A percentile compares a stretch with the other conserved stretches of the same genome.
Evolutionary conservation across 2,888 invertebrate genomes (phyloP).

Genomic region (Agapostemon virescens): DNA sequence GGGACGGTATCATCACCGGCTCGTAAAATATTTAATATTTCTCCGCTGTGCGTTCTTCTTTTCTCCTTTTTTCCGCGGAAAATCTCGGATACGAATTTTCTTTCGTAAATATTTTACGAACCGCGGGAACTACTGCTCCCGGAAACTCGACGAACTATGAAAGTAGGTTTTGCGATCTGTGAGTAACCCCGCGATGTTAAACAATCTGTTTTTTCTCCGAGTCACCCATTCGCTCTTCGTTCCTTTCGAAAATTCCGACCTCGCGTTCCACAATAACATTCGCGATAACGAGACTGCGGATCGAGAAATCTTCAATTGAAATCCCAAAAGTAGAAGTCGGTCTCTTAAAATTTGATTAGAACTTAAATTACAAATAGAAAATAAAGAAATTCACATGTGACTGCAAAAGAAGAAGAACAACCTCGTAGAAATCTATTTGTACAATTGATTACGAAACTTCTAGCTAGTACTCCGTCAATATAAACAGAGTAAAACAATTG

Average conservation of each 20-base stretch:
- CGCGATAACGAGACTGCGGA: not conserved
- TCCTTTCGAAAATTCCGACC: not conserved
- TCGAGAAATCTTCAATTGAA: not conserved
- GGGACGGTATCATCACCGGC: not conserved
- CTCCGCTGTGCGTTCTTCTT: not conserved
- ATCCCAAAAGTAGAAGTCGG: not conserved
- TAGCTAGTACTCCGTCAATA: too few species aligned
- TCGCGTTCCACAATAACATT: not conserved
- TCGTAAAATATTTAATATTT: slow-evolving; percentile 16
- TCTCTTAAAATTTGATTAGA: not conserved
- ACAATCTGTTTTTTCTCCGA: not conserved
- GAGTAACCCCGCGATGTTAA: not conserved
- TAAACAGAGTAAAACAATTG: too few species aligned
- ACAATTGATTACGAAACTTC: too few species aligned
- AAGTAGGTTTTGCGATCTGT: not conserved
- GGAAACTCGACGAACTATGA: not conserved
- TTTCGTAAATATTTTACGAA: slow-evolving; percentile 2
- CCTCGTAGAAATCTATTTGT: too few species aligned
- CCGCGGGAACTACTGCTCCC: not conserved
- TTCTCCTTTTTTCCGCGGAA: not conserved
- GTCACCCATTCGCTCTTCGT: not conserved
- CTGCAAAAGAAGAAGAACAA: too few species aligned
- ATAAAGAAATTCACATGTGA: too few species aligned
- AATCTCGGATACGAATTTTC: not conserved
- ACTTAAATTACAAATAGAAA: too few species aligned